Evolutionary conservation across 2,113 vertebrate species (phyloP), one percentile per base, ranked within the genome.

Genomic region (Tautogolabrus adspersus): DNA sequence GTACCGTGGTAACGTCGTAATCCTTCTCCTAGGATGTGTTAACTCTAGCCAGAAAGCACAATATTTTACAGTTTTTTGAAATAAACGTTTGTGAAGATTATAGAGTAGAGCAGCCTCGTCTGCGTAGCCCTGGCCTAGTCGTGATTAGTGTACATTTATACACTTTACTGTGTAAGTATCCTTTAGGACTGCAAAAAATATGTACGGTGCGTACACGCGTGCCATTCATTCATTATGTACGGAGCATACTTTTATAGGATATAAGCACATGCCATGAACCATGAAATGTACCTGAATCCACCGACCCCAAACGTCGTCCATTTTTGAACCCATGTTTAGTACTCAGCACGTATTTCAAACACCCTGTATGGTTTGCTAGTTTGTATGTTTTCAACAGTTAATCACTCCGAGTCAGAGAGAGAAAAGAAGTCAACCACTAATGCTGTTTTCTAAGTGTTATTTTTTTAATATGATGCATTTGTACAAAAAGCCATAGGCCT

Each of bases 391-490:
- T 86, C 73, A 82, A 78, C 75, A 82, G 65, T 83, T 38, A 81
- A 83, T 89, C 76, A 58, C 65, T 68, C 19, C 6, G 57, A 70
- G 60, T 67, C 52, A 52, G 30, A 34, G 5, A 70, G 60, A 70
- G 56, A 55, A 75, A 79, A 77, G 83, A 66, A 77, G 30, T 73
- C 72, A 90, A 88, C 79, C 86, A 90, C 86, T 85, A 88, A 87
- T 79, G 59, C 83, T 64, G 81, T 90, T 93, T 92, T 92, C 64
- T 90, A 89, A 88, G 87, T 91, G 88, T 89, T 85, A 86, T 93
- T 92, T 94, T 92, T 94, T 91, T 91, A 93, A 93, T 88, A 92
- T 74, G 70, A 93, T 79, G 86, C 89, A 93, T 93, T 94, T 95
- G 92, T 95, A 92, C 83, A 94, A 94, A 93, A 93, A 94, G 88